Evolutionary conservation across 2,797 vertebrate genomes (phyloP), one percentile per base, ranked within the genome.

Genomic region (Meda fulgida): DNA sequence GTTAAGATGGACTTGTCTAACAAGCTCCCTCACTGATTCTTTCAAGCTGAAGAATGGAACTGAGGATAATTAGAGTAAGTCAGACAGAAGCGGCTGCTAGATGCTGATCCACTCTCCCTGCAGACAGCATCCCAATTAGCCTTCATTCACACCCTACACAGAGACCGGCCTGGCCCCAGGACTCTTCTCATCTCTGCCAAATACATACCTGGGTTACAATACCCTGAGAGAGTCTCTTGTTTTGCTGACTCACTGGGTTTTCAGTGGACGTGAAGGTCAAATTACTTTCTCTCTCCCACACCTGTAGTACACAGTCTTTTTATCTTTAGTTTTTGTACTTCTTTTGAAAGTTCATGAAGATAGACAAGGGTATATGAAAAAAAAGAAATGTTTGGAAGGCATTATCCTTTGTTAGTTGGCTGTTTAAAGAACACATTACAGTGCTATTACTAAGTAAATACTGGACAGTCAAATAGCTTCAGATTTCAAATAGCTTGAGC

Each of bases 41-140:
- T 71, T 67, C 76, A 78, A 48, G 77, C 69, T 63, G 60, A 85
- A 82, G 72, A 87, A 80, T 81, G 36, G 18, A 78, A 34, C 83
- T 65, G 36, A 26, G 40, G 40, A 80, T 87, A 87, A 87, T 87
- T 84, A 83, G 43, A 83, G 72, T 4, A 34, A 83, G 46, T 36
- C 58, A 29, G 83, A 72, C 83, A 72, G 55, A 70, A 80, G 85
- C 66, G 65, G 38, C 46, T 72, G 48, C 40, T 67, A 31, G 71
- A 76, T 72, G 65, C 58, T 78, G 55, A 78, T 66, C 80, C 8
- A 11, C 43, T 78, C 72, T 81, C 78, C 29, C 83, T 84, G 83
- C 53, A 76, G 72, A 85, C 31, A 36, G 67, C 70, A 40, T 82
- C 83, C 78, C 87, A 88, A 85, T 87, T 88, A 88, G 78, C 60